Base-by-base conservation (phyloP, 2,888 invertebrate species). In the Acronicta aceris region DNA sequence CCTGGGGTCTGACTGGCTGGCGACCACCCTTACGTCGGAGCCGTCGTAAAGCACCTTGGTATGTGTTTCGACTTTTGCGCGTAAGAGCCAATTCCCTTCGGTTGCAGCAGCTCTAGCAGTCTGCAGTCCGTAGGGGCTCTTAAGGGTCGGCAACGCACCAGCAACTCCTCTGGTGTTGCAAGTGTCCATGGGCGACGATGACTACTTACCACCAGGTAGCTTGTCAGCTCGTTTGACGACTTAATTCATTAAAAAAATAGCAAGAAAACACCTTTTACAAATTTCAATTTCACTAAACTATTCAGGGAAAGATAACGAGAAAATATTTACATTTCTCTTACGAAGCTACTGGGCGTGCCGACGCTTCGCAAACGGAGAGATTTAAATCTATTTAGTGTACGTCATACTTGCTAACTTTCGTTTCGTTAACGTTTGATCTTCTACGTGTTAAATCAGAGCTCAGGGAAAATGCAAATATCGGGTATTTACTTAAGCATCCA, bases 401-500 rank as follows among this genome's bases (percentile, higher is more conserved):
- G 41, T 42, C 43, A 27, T 48, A 53, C 43, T 60, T 53, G 41
- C 38, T 42, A 45, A 49, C 33, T 45, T n/a, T n/a, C n/a, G n/a
- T n/a, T n/a, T n/a, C n/a, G n/a, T n/a, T n/a, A n/a, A n/a, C 36
- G 38, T 65, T 64, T 45, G 42, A 63, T 51, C 41, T 55, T 42
- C 9, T 30, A 63, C 46, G 49, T 43, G 21, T 49, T 43, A 58
- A 55, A 55, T 60, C 30, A 33, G 46, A 59, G 36, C 60, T 49
- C 17, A 0, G 30, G 42, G 43, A 33, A 49, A 50, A 25, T 48
- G 13, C 49, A 58, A 30, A 49, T 51, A 42, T 74, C 56, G 71
- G 71, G 78, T 84, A 78, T 82, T 83, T 78, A 70, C 72, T 73
- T 79, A 79, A 81, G 76, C 82, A 45, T 68, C 59, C 50, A 82